phyloP scores from a whole-genome alignment of 2,797 vertebrate species.

The Cheirogaleus major region DNA sequence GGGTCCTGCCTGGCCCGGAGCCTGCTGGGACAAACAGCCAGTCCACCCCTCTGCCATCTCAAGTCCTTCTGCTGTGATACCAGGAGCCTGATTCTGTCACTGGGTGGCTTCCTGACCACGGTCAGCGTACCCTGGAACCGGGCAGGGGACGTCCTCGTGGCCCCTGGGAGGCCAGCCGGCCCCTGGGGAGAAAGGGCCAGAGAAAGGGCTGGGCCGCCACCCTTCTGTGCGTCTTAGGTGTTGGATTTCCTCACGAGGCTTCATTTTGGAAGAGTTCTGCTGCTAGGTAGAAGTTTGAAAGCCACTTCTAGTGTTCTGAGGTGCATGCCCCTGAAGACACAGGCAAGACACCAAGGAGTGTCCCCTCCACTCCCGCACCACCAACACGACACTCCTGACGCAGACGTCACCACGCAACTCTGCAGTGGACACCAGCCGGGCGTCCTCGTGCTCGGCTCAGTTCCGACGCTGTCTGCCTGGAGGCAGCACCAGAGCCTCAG shows the following conservation, averaged over 20 bases:
- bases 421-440: background rate
- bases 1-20: background rate
- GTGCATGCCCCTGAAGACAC: background rate
- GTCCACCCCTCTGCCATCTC: background rate
- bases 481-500: background rate
- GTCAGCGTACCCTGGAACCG: background rate
- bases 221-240: background rate
- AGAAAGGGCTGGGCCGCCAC: background rate
- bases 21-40: background rate
- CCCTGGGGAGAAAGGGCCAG: background rate
- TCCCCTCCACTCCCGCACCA: background rate
- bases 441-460: background rate
- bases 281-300: background rate
- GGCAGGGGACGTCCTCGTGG: accelerated
- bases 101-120: background rate
- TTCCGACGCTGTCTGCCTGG: background rate
- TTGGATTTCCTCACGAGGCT: background rate
- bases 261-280: background rate
- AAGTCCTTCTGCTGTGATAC: background rate
- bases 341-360: background rate
- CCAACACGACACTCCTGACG: background rate
- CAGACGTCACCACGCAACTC: no score
- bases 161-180: background rate
- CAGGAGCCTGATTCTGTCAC: background rate
- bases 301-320: background rate